A percentile compares a stretch with the other conserved stretches of the same genome.
Conservation (phyloP, 2,113 vertebrate genomes). For the Alligator sinensis region DNA sequence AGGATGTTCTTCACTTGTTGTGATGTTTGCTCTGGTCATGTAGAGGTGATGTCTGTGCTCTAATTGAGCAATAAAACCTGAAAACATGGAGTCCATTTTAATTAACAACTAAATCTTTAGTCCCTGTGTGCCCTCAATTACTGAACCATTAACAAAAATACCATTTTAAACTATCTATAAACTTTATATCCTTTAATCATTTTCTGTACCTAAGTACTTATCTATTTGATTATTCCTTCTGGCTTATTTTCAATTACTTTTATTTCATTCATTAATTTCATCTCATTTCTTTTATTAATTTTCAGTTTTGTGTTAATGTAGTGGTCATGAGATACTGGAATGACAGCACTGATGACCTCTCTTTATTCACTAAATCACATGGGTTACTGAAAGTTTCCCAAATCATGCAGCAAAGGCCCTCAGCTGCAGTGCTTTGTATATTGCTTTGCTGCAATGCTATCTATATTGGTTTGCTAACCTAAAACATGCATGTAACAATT, state of each 20-base stretch:
- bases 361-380: not conserved
- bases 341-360: not conserved
- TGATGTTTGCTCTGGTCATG: not conserved
- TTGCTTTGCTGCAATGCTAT: too few species aligned
- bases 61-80: not conserved
- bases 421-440: not conserved
- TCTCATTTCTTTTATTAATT: not conserved
- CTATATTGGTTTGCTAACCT: not conserved
- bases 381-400: not conserved
- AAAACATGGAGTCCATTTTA: not conserved
- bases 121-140: slow-evolving; percentile 1
- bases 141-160: not conserved
- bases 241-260: not conserved
- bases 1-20: not conserved
- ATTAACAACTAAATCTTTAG: not conserved
- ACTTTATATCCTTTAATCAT: not conserved
- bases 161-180: not conserved
- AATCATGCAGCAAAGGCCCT: not conserved
- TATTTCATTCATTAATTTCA: not conserved
- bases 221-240: not conserved
- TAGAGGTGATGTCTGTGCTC: not conserved
- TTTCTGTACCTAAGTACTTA: not conserved
- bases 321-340: not conserved
- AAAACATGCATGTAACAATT: not conserved
- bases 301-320: not conserved